Conservation (phyloP, 1,140 invertebrate genomes). For the Habropoda laboriosa region DNA sequence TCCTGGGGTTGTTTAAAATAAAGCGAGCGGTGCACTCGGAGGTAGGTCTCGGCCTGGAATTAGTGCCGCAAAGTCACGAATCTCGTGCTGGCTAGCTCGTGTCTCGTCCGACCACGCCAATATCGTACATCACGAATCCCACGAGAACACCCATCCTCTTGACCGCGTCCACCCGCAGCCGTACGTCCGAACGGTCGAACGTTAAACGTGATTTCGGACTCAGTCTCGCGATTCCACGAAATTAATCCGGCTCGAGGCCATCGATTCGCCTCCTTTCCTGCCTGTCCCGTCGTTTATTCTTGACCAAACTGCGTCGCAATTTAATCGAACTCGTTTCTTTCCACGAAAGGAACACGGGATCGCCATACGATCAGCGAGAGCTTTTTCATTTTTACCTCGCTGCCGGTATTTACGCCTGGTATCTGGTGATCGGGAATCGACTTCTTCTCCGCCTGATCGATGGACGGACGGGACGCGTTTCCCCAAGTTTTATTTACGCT, state of each 20-base stretch:
- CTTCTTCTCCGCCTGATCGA: background rate
- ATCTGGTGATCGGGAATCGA: background rate
- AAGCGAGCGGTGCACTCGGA: background rate
- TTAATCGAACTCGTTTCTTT: conserved; percentile 45
- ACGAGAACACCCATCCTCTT: conserved; percentile 59
- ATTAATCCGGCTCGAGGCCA: conserved; percentile 49
- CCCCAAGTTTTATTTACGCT: conserved; percentile 46
- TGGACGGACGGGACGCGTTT: too few relatives aligned
- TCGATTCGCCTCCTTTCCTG: conserved; percentile 19
- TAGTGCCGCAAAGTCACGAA: conserved; percentile 25
- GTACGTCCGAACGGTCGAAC: conserved; percentile 33
- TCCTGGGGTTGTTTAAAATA: background rate
- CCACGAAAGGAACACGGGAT: conserved; percentile 14
- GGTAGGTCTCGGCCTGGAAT: conserved; percentile 2
- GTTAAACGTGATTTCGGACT: conserved; percentile 60
- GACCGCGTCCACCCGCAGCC: conserved; percentile 36
- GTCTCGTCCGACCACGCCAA: conserved; percentile 45
- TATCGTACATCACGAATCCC: conserved; percentile 68
- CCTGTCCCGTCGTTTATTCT: conserved; percentile 27
- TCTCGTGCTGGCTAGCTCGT: conserved; percentile 19
- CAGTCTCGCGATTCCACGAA: conserved; percentile 45
- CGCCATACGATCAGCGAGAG: background rate
- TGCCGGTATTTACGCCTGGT: background rate
- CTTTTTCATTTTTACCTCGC: conserved; percentile 37
- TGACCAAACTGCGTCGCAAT: conserved; percentile 16